Evolutionary conservation across 2,113 vertebrate species (phyloP).

Genomic region (Caracal caracal): DNA sequence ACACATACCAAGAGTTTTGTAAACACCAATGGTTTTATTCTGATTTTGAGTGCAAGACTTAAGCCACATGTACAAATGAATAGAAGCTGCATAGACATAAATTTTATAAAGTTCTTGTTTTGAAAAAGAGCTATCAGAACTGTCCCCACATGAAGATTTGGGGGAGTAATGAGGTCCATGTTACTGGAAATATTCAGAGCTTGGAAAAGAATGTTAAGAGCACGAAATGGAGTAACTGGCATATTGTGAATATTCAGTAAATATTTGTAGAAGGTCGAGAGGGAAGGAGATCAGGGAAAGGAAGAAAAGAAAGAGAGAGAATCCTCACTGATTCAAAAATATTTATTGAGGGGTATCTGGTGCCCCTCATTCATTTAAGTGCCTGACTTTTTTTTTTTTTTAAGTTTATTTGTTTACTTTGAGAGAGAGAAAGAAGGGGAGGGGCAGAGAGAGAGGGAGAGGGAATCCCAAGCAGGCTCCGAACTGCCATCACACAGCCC

Average conservation of each 20-base stretch:
- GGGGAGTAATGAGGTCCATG: not conserved
- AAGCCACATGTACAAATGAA: not conserved
- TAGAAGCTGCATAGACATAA: not conserved
- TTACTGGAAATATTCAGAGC: not conserved
- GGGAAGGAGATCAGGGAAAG: not conserved
- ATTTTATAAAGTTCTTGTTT: slow-evolving; percentile 22
- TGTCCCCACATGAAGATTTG: not conserved
- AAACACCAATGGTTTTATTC: not conserved
- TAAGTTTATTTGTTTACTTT: no score
- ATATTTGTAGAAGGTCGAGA: not conserved
- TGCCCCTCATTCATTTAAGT: no score
- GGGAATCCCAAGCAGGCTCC: no score
- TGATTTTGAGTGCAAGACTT: not conserved
- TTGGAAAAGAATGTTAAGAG: not conserved
- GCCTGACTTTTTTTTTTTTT: no score
- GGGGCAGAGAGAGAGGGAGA: no score
- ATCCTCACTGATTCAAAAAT: not conserved
- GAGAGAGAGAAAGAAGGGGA: no score
- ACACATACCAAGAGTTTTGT: not conserved
- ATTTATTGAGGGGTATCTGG: not conserved
- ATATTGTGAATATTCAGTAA: not conserved
- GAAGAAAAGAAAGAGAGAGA: not conserved
- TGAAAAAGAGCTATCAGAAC: not conserved
- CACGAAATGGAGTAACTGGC: not conserved
- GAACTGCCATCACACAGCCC: no score